Percentiles rank a stretch among this genome's conserved stretches.
Conservation (phyloP, 2,113 vertebrate species). For the Jaculus jaculus region DNA sequence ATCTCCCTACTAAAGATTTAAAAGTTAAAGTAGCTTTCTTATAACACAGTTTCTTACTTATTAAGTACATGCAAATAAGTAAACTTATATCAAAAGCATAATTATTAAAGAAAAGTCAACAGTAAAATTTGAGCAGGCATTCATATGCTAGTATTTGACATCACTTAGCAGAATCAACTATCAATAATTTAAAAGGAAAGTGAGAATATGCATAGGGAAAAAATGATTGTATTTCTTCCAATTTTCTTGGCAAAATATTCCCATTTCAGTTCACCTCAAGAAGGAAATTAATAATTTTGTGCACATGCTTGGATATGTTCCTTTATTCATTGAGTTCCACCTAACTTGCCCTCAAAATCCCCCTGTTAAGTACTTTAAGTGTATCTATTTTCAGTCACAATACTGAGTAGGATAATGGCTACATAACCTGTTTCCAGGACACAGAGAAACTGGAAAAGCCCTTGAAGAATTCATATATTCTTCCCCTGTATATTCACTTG, state of each 20-base stretch:
- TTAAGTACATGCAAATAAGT: not conserved
- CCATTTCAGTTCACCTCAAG: conserved; percentile 8
- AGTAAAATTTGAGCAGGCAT: not conserved
- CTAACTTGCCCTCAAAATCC: conserved; percentile 30
- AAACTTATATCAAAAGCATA: not conserved
- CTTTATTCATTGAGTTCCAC: not conserved
- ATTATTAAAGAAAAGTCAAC: not conserved
- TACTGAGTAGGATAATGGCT: not conserved
- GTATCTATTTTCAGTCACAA: conserved; percentile 8
- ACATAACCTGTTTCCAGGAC: conserved; percentile 19
- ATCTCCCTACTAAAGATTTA: not conserved
- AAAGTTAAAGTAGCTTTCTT: not conserved
- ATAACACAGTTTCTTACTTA: not conserved
- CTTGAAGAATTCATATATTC: not conserved
- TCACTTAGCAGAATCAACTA: conserved; percentile 11
- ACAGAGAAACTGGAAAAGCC: not conserved
- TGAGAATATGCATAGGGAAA: not conserved
- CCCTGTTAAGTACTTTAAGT: not conserved
- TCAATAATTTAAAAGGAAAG: conserved; percentile 21
- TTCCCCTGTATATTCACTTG: conserved; percentile 22
- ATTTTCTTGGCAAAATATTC: not conserved
- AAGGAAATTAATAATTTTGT: conserved; percentile 20
- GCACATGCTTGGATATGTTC: not conserved
- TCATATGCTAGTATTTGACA: not conserved
- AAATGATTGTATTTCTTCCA: not conserved